These are phyloP conservation scores for Acipenser ruthenus DNA, from an alignment of 2,797 vertebrate genomes.

Conservation along the genomic window DNA sequence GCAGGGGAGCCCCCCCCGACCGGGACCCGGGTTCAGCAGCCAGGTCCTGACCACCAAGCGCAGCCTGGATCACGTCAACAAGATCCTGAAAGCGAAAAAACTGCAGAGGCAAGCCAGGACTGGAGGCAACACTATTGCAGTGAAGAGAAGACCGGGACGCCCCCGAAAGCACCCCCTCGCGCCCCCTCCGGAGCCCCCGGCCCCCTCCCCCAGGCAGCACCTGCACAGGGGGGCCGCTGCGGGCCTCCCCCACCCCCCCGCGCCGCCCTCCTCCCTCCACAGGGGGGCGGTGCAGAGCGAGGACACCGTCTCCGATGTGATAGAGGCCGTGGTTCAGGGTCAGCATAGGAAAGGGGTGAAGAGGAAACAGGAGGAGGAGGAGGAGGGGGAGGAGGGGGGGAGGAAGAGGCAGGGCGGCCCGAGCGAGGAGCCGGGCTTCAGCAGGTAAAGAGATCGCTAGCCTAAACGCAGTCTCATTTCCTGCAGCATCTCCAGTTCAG, in stretches of 20 bases:
- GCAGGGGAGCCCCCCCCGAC: constrained; percentile 42
- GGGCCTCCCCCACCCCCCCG: constrained; percentile 28
- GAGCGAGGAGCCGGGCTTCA: constrained; percentile 21
- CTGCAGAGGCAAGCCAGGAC: constrained; percentile 91
- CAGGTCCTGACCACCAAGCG: constrained; percentile 75
- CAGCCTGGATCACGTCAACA: constrained; percentile 95
- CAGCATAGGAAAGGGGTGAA: constrained; percentile 70
- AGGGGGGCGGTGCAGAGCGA: not conserved
- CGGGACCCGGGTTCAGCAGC: constrained; percentile 4
- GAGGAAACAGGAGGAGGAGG: constrained; percentile 53
- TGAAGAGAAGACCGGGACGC: constrained; percentile 81
- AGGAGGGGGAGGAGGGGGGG: constrained; percentile 38
- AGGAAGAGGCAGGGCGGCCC: constrained; percentile 59
- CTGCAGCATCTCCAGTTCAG: too few species aligned
- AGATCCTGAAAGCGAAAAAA: constrained; percentile 96
- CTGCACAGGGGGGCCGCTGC: constrained; percentile 10
- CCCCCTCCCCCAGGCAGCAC: not conserved
- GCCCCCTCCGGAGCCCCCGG: not conserved
- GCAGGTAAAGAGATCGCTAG: constrained; percentile 10
- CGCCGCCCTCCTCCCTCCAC: not conserved
- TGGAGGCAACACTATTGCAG: constrained; percentile 75
- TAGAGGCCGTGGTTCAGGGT: constrained; percentile 82
- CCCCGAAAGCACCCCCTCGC: constrained; percentile 71
- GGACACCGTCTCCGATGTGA: constrained; percentile 75
- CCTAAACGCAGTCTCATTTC: not conserved